Evolutionary conservation across 2,888 invertebrate species (phyloP).

Genomic region (Monopis laevigella): DNA sequence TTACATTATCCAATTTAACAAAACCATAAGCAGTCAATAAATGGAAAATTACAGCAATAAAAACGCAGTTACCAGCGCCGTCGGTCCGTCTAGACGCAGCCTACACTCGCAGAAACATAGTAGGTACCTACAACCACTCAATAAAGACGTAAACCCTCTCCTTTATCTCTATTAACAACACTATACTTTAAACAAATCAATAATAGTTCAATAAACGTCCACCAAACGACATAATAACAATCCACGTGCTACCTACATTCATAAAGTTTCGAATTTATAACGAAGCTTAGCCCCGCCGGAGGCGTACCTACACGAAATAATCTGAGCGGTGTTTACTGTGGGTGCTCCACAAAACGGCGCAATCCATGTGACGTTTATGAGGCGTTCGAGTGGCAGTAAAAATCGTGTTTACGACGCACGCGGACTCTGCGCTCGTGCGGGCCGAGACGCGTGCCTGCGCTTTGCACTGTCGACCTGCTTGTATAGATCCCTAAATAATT

Average conservation of each 20-base stretch:
- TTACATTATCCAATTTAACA: background rate
- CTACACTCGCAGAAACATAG: constrained; percentile 10
- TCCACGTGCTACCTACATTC: constrained; percentile 51
- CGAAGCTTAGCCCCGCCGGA: constrained; percentile 53
- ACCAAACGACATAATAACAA: constrained; percentile 63
- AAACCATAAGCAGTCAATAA: constrained; percentile 40
- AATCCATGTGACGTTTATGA: constrained; percentile 64
- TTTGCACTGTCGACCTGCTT: constrained; percentile 21
- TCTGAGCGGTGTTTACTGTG: constrained; percentile 60
- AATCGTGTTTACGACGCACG: constrained; percentile 57
- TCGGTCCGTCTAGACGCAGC: constrained; percentile 40
- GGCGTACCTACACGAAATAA: constrained; percentile 42
- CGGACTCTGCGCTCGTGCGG: constrained; percentile 20
- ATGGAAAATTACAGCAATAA: constrained; percentile 57
- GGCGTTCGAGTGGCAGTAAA: constrained; percentile 60
- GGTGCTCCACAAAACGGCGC: constrained; percentile 61
- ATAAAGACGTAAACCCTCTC: constrained; percentile 60
- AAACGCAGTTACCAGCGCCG: constrained; percentile 31
- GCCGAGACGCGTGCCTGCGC: constrained; percentile 30
- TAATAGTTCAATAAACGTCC: constrained; percentile 65
- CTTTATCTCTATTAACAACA: constrained; percentile 63
- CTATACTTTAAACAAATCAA: constrained; percentile 66
- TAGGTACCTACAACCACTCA: constrained; percentile 32
- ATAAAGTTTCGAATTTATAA: constrained; percentile 65
- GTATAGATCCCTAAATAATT: too few relatives aligned